Evolutionary conservation across 2,113 vertebrate species (phyloP).

Genomic region (Sceloporus tristichus): DNA sequence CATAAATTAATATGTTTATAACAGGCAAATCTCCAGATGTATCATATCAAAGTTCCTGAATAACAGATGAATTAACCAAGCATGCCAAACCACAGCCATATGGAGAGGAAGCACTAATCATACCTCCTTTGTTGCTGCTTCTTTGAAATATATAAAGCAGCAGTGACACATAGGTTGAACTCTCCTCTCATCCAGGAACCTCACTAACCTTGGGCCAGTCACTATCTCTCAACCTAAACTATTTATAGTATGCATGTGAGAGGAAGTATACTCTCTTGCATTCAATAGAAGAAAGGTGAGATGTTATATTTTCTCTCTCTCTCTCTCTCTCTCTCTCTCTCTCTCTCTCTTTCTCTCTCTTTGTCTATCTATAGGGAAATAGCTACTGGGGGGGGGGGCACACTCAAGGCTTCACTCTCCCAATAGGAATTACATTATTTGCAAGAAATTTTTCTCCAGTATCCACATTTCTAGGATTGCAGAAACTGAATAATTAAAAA

Average conservation of each 20-base stretch:
- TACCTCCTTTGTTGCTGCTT: not conserved
- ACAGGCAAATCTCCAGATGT: not conserved
- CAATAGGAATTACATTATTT: too few relatives aligned
- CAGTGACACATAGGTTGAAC: not conserved
- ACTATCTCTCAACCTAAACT: too few relatives aligned
- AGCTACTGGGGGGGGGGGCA: too few relatives aligned
- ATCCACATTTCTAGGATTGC: too few relatives aligned
- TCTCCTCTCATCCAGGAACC: not conserved
- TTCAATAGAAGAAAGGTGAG: not conserved
- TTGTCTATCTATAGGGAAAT: too few relatives aligned
- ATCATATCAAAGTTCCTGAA: not conserved
- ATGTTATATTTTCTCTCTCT: too few relatives aligned
- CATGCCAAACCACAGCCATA: not conserved
- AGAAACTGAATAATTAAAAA: too few relatives aligned
- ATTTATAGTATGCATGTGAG: not conserved
- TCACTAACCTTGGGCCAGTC: not conserved
- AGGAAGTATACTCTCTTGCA: not conserved
- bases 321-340: too few relatives aligned
- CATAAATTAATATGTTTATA: not conserved
- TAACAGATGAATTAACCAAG: not conserved
- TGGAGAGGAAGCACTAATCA: not conserved
- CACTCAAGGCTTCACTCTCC: too few relatives aligned
- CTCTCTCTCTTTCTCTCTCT: too few relatives aligned
- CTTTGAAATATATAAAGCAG: not conserved
- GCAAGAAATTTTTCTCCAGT: too few relatives aligned